Conservation (phyloP, 2,888 invertebrate genomes). For the Nymphalis polychloros region DNA sequence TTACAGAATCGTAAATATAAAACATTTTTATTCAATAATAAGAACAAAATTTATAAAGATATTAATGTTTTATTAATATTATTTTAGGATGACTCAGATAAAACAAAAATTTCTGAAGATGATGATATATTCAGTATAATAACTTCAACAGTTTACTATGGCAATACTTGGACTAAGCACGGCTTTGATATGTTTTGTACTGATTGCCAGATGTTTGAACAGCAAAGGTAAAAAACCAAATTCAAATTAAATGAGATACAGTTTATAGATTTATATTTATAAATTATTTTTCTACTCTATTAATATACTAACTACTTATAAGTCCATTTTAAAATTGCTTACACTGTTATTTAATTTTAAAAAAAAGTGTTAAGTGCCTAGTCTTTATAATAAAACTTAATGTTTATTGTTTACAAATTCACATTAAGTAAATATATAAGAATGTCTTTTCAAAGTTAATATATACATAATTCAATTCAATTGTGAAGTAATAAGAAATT, state of each 20-base stretch:
- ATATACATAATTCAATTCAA: no score
- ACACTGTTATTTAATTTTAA: no score
- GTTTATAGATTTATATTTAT: no score
- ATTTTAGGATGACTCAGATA: slow-evolving; percentile 71
- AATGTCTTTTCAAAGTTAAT: no score
- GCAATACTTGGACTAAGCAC: slow-evolving; percentile 85
- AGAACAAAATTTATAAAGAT: not conserved
- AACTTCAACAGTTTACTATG: slow-evolving; percentile 86
- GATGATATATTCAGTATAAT: slow-evolving; percentile 89
- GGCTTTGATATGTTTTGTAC: slow-evolving; percentile 84
- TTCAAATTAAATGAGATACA: no score
- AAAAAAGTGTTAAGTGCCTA: no score
- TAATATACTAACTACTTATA: no score
- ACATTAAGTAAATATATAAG: no score
- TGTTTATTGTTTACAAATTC: no score
- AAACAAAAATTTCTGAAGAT: slow-evolving; percentile 76
- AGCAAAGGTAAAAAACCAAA: slow-evolving; percentile 64
- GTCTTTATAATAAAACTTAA: no score
- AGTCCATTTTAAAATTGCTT: no score
- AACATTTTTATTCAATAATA: not conserved
- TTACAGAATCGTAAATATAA: not conserved
- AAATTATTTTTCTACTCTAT: no score
- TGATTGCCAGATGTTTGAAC: slow-evolving; percentile 81
- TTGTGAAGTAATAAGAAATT: slow-evolving; percentile 16
- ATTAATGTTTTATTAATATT: not conserved